Percentiles rank a stretch among this genome's conserved stretches.
phyloP scores from a whole-genome alignment of 2,888 invertebrate genomes.

The Heliconius erato region DNA sequence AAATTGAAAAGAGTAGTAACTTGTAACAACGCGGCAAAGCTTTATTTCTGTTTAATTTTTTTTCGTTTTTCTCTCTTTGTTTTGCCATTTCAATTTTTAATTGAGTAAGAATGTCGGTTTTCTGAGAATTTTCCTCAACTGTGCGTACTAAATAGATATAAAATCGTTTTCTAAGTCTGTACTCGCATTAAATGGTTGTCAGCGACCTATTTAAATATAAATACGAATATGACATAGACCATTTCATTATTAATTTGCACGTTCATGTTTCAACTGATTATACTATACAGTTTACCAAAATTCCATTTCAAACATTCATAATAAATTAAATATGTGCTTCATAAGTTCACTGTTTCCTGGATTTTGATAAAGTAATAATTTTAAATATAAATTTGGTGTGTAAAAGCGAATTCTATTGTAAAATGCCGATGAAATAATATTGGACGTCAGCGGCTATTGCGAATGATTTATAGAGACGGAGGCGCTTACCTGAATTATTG shows the following conservation, averaged over 20 bases:
- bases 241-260: conserved; percentile 11
- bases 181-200: not conserved
- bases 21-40: not conserved
- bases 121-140: not conserved
- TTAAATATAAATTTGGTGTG: conserved; percentile 2
- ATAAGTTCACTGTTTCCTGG: not conserved
- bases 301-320: conserved; percentile 3
- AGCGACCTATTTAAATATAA: not conserved
- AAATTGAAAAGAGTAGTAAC: not conserved
- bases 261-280: not conserved
- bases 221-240: not conserved
- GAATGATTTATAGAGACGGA: not conserved
- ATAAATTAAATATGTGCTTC: not conserved
- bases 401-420: not conserved
- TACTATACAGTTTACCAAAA: not conserved
- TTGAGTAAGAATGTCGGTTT: not conserved
- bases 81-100: conserved; percentile 9
- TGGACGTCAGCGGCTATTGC: not conserved
- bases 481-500: conserved; percentile 24
- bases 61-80: not conserved
- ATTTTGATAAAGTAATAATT: not conserved
- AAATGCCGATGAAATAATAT: conserved; percentile 19
- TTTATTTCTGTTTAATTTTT: not conserved
- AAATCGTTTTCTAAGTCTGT: not conserved
- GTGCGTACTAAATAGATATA: not conserved